phyloP scores from a whole-genome alignment of 2,113 vertebrate genomes.

The Mastomys natalensis region DNA sequence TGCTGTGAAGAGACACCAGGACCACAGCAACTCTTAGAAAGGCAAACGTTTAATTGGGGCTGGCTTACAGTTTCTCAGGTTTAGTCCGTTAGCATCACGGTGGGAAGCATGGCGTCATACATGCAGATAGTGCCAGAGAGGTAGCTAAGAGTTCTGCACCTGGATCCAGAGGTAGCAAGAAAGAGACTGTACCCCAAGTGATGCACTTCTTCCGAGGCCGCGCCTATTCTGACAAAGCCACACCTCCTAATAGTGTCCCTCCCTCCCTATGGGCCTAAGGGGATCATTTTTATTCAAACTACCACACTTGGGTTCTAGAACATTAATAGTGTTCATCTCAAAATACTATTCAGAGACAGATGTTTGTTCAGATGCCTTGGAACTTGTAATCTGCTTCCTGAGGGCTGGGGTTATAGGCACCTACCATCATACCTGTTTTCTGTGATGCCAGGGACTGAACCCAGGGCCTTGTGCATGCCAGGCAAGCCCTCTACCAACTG shows the following conservation, averaged over 20 bases:
- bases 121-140: neutral
- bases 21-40: neutral
- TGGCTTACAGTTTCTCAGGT: neutral
- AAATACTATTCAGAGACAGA: neutral
- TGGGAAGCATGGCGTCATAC: neutral
- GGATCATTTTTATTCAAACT: neutral
- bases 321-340: neutral
- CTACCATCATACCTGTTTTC: neutral
- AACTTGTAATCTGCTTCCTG: neutral
- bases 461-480: neutral
- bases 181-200: neutral
- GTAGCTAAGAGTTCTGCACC: neutral
- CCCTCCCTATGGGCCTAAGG: neutral
- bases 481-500: neutral
- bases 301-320: neutral
- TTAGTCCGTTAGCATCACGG: neutral
- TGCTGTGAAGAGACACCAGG: neutral
- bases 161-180: neutral
- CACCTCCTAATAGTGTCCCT: neutral
- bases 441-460: neutral
- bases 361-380: neutral
- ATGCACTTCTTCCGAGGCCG: neutral
- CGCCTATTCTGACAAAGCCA: neutral
- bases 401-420: no score
- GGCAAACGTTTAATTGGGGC: neutral